Evolutionary conservation across 1,140 invertebrate genomes (phyloP).

Genomic region (Trypoxylus dichotomus): DNA sequence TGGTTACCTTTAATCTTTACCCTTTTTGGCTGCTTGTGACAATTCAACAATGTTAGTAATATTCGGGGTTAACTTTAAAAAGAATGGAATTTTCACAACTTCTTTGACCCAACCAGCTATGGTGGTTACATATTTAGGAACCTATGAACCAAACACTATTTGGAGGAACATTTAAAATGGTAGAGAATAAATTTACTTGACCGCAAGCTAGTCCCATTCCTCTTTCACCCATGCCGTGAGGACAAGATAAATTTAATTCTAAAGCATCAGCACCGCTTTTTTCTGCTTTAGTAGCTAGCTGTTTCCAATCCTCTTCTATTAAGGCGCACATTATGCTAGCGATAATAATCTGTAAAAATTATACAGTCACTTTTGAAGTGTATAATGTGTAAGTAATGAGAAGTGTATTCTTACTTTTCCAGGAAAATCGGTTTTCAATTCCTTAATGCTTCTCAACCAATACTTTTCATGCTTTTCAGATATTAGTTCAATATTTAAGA

Average conservation of each 20-base stretch:
- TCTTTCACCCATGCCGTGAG: slow-evolving; percentile 97
- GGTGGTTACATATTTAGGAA: slow-evolving; percentile 81
- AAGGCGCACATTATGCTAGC: slow-evolving; percentile 97
- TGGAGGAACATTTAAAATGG: slow-evolving; percentile 5
- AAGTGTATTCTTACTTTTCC: slow-evolving; percentile 52
- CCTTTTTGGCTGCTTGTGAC: slow-evolving; percentile 87
- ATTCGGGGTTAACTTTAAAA: slow-evolving; percentile 97
- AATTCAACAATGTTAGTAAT: slow-evolving; percentile 92
- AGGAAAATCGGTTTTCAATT: slow-evolving; percentile 87
- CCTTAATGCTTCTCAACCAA: slow-evolving; percentile 87
- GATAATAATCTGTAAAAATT: slow-evolving; percentile 76
- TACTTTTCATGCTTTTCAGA: slow-evolving; percentile 95
- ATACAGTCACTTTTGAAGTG: background rate
- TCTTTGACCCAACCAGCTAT: slow-evolving; percentile 89
- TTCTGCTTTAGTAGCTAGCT: slow-evolving; percentile 78
- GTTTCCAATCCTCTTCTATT: slow-evolving; percentile 85
- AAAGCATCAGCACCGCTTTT: slow-evolving; percentile 89
- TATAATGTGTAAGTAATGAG: background rate
- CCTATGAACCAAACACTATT: slow-evolving; percentile 56
- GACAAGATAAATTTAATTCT: slow-evolving; percentile 96
- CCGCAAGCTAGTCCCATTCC: slow-evolving; percentile 98
- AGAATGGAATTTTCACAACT: slow-evolving; percentile 93
- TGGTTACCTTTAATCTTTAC: slow-evolving; percentile 57
- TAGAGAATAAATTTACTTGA: slow-evolving; percentile 63
- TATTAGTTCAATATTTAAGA: slow-evolving; percentile 97